phyloP scores from a whole-genome alignment of 2,888 invertebrate genomes.

The Hylaea fasciaria region DNA sequence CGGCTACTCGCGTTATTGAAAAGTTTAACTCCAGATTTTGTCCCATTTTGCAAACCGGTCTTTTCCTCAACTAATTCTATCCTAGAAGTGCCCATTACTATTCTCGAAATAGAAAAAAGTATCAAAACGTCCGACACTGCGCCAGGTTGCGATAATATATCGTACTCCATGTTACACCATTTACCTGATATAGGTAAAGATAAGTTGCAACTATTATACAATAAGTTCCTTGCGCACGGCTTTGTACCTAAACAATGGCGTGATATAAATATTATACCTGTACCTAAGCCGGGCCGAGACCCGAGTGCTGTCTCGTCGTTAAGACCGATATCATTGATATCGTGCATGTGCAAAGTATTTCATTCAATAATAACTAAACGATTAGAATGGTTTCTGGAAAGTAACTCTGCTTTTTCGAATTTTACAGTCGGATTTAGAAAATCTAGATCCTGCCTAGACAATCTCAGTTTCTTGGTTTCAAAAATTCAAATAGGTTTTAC shows the following conservation, averaged over 20 bases:
- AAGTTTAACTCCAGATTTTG: neutral
- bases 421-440: neutral
- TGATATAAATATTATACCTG: neutral
- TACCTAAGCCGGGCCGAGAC: neutral
- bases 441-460: neutral
- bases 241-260: neutral
- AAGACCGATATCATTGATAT: neutral
- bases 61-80: neutral
- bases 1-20: neutral
- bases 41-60: neutral
- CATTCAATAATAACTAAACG: neutral
- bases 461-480: too few relatives aligned
- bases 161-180: neutral
- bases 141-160: neutral
- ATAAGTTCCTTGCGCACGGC: neutral
- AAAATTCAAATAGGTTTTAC: too few relatives aligned
- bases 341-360: too few relatives aligned
- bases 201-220: neutral
- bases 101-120: neutral
- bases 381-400: neutral
- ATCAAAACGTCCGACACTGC: neutral
- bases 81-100: neutral
- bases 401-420: neutral
- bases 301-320: neutral
- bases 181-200: neutral